Evolutionary conservation across 2,797 vertebrate species (phyloP), one percentile per base, ranked within the genome.

Genomic region (Centropyge bicolor): DNA sequence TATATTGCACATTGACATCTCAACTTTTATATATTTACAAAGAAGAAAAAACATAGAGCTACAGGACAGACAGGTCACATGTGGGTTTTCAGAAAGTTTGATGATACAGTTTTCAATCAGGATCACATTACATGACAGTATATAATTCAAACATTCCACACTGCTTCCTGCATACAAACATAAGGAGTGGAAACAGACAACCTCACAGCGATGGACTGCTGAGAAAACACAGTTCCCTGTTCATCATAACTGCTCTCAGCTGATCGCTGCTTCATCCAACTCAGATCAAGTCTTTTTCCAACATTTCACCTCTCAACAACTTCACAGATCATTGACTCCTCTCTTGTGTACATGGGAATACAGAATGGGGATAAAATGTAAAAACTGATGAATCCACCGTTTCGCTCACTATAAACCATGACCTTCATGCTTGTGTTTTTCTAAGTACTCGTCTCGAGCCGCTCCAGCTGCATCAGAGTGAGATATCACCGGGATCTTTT

Each of bases 281-380:
- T 22, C 41, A 31, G 41, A 52, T 60, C 20, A 19, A 43, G 43
- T 59, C 3, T 40, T 75, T 75, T 73, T 38, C 35, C 54, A 62
- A 62, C 41, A 49, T 31, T 52, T 79, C 38, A 38, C 56, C 57
- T 68, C 41, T 52, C 57, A 67, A 16, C 40, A 43, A 5, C 67
- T 78, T 71, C 57, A 74, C 80, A 86, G 64, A 55, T 45, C 70
- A 52, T 67, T 55, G 46, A 45, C 68, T 70, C 8, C 22, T 48
- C 63, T 77, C 70, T 6, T 5, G 65, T 54, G 73, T 60, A 45
- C 57, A 17, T 1, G 8, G 36, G 70, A 70, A 68, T 8, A 64
- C 22, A 60, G 56, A 36, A 4, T 36, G 13, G 17, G 51, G 51
- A 54, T 51, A 1, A 40, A 71, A 49, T 48, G 40, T 41, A 35